phyloP scores from a whole-genome alignment of 2,888 invertebrate genomes.

The Rhorus exstirpatorius region DNA sequence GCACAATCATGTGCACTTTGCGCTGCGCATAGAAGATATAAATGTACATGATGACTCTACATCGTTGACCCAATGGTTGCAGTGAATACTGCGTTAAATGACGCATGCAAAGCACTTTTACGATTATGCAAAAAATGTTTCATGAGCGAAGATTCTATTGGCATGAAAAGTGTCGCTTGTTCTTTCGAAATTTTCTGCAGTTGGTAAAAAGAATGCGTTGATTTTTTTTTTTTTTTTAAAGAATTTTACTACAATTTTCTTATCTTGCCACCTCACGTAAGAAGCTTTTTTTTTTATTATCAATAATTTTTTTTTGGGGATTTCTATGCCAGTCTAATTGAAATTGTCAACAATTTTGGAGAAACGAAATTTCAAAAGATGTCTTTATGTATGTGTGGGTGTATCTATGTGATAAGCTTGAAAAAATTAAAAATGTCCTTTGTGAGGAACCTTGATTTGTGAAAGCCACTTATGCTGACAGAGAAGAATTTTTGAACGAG shows the following conservation, averaged over 20 bases:
- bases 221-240: background rate
- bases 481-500: no score
- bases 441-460: no score
- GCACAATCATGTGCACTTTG: constrained; percentile 37
- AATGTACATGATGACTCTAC: constrained; percentile 17
- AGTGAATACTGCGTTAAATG: constrained; percentile 28
- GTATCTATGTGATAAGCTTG: background rate
- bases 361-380: no score
- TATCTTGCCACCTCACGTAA: background rate
- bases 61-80: constrained; percentile 37
- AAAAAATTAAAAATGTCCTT: background rate
- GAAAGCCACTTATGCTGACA: no score
- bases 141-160: constrained; percentile 30
- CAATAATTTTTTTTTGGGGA: no score
- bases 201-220: background rate
- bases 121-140: constrained; percentile 52
- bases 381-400: background rate
- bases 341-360: no score
- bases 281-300: no score
- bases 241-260: background rate
- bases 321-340: no score
- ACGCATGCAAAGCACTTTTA: constrained; percentile 42
- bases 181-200: background rate
- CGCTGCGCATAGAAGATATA: constrained; percentile 14
- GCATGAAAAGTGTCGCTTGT: constrained; percentile 17